phyloP scores from a whole-genome alignment of 2,797 vertebrate genomes.

The Mastacembelus armatus region DNA sequence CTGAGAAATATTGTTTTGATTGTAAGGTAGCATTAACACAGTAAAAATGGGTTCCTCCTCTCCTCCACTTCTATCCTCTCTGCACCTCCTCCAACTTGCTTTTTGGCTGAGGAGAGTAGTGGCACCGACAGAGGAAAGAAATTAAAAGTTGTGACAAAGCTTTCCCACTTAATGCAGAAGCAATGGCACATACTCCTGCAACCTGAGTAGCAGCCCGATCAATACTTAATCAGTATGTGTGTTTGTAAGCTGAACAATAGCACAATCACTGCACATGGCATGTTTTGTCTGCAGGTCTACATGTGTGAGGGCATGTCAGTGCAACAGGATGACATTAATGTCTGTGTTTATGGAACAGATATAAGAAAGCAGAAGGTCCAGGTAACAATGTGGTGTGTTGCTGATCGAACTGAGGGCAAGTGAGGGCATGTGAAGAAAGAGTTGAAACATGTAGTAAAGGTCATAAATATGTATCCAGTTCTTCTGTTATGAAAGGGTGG shows the following conservation, averaged over 20 bases:
- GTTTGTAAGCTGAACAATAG: constrained; percentile 34
- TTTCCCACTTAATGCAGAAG: constrained; percentile 20
- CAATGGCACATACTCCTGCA: background rate
- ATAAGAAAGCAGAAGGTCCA: background rate
- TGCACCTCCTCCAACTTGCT: background rate
- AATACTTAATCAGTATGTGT: constrained; percentile 48
- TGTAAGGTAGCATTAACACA: background rate
- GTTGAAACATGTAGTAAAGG: background rate
- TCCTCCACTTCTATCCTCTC: background rate
- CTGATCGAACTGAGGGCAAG: background rate
- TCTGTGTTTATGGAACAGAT: background rate
- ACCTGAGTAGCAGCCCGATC: constrained; percentile 37
- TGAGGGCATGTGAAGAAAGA: constrained; percentile 13
- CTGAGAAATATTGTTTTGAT: background rate
- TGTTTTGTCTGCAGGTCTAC: constrained; percentile 38
- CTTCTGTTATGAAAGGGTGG: too few relatives aligned
- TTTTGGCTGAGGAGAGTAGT: background rate
- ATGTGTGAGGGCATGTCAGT: background rate
- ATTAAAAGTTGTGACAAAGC: constrained; percentile 4
- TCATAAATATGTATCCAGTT: too few relatives aligned
- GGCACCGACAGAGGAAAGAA: background rate
- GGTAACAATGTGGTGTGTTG: too few relatives aligned
- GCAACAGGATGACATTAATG: background rate
- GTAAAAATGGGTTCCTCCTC: background rate
- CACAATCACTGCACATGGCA: background rate